Percentiles rank a stretch among this genome's conserved stretches.
phyloP scores from a whole-genome alignment of 2,797 vertebrate genomes.

The Hydrolagus colliei region DNA sequence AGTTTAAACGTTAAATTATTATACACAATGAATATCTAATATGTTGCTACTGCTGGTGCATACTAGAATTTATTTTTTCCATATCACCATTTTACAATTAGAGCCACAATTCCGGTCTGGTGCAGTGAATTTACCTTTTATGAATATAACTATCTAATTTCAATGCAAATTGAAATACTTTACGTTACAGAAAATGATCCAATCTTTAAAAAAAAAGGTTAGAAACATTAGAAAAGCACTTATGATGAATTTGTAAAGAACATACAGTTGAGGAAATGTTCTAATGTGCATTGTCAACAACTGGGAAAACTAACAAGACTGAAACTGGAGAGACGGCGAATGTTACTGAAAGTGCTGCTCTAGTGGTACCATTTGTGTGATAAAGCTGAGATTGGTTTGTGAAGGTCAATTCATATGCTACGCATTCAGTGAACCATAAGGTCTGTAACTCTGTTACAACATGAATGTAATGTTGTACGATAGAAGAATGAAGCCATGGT shows the following conservation, averaged over 20 bases:
- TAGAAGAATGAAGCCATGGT: no score
- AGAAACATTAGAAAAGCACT: background rate
- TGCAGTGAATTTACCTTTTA: background rate
- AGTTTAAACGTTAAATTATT: no score
- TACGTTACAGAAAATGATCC: background rate
- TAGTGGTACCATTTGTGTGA: background rate
- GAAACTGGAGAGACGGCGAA: no score
- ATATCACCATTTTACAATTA: background rate
- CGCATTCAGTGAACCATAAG: background rate
- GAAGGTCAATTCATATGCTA: background rate
- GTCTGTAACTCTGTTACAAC: background rate
- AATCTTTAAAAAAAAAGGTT: background rate
- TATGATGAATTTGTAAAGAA: background rate
- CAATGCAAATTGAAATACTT: background rate
- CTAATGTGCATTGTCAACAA: background rate
- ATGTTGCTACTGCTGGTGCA: no score
- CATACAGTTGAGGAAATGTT: background rate
- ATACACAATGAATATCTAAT: no score
- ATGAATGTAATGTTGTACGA: background rate
- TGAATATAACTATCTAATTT: background rate
- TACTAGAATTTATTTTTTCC: background rate
- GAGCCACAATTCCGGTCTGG: background rate
- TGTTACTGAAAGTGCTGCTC: background rate
- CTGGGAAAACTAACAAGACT: background rate
- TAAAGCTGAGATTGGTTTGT: background rate